These are phyloP conservation scores for Tridacna crocea DNA, from an alignment of 2,888 invertebrate species.

Conservation along the genomic window DNA sequence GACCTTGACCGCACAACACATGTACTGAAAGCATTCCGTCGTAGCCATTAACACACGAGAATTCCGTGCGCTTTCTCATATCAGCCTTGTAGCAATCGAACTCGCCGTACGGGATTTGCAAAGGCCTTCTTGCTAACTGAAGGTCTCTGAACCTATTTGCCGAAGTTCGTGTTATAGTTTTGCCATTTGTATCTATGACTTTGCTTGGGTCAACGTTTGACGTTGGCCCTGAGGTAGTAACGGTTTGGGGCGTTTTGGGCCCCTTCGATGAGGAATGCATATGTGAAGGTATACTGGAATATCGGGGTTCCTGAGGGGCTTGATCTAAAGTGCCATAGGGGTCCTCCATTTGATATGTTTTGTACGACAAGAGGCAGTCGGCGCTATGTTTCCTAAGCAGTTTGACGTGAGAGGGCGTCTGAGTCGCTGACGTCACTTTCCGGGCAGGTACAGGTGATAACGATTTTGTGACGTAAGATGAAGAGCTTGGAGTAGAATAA, in stretches of 20 bases:
- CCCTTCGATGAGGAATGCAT: conserved; percentile 71
- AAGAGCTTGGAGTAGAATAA: conserved; percentile 48
- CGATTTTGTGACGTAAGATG: conserved; percentile 56
- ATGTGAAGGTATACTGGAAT: conserved; percentile 48
- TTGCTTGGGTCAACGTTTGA: conserved; percentile 62
- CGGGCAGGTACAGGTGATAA: conserved; percentile 72
- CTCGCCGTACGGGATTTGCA: conserved; percentile 82
- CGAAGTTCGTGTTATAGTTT: conserved; percentile 67
- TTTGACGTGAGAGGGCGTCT: conserved; percentile 67
- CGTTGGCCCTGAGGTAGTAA: conserved; percentile 60
- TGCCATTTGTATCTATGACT: conserved; percentile 70
- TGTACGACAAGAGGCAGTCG: conserved; percentile 75
- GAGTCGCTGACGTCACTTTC: conserved; percentile 73
- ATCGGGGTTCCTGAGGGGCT: conserved; percentile 57
- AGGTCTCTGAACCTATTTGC: conserved; percentile 76
- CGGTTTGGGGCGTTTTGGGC: conserved; percentile 70
- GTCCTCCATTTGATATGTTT: conserved; percentile 78
- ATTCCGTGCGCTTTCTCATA: conserved; percentile 74
- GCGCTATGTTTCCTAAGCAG: conserved; percentile 75
- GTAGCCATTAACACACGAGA: conserved; percentile 69
- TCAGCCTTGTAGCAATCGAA: conserved; percentile 81
- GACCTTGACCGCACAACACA: conserved; percentile 85
- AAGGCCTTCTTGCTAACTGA: conserved; percentile 81
- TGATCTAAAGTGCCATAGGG: conserved; percentile 52
- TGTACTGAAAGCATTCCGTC: conserved; percentile 83